These are phyloP conservation scores for Liasis olivaceus DNA, from an alignment of 2,797 vertebrate species.

Conservation along the genomic window DNA sequence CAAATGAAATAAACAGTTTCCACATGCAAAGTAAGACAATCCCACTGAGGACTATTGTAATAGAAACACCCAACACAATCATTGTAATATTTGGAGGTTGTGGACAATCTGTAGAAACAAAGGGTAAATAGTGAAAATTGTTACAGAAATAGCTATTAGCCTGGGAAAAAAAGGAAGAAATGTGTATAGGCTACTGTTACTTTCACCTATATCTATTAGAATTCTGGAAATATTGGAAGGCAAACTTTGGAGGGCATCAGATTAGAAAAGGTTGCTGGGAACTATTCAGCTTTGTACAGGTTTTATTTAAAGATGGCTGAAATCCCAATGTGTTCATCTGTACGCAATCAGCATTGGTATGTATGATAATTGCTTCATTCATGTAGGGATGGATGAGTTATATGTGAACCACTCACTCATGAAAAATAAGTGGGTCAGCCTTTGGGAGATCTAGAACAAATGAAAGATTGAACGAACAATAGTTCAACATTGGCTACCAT, in stretches of 20 bases:
- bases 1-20: conserved; percentile 93
- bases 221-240: neutral
- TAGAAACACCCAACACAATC: conserved; percentile 90
- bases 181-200: neutral
- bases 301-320: neutral
- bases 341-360: neutral
- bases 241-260: neutral
- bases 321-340: neutral
- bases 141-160: neutral
- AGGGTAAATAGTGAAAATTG: conserved; percentile 4
- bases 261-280: neutral
- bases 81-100: conserved; percentile 85
- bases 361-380: neutral
- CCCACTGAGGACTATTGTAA: conserved; percentile 90
- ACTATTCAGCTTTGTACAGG: neutral
- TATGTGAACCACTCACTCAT: neutral
- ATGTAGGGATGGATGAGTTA: neutral
- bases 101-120: conserved; percentile 83
- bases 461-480: neutral
- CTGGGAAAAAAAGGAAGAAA: neutral
- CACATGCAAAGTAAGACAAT: conserved; percentile 87
- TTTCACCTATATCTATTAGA: neutral
- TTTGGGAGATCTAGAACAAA: neutral
- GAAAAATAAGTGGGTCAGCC: neutral
- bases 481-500: neutral